Conservation (phyloP, 2,888 invertebrate species). For the Oscheius sp. region DNA sequence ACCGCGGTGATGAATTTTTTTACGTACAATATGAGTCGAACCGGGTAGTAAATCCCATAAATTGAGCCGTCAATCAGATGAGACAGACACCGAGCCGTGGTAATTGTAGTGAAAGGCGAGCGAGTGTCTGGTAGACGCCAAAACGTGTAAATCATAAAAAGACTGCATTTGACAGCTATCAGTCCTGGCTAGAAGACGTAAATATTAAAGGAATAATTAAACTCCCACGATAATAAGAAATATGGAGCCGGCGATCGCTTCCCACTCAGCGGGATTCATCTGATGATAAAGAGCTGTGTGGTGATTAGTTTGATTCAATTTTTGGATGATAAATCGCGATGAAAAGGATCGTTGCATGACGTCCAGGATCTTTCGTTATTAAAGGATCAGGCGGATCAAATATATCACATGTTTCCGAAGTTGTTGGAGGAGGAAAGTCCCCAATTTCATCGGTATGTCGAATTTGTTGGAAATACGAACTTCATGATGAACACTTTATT, state of each 20-base stretch:
- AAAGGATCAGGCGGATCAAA: no score
- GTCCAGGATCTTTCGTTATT: no score
- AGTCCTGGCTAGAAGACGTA: slow-evolving; percentile 4
- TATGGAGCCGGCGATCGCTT: neutral
- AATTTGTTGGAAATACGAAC: no score
- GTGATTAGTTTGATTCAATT: no score
- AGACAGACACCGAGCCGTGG: neutral
- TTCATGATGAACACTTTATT: no score
- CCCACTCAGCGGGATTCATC: neutral
- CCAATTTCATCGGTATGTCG: no score
- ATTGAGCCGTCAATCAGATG: neutral
- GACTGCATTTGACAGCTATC: neutral
- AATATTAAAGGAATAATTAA: neutral
- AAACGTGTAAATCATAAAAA: slow-evolving; percentile 18
- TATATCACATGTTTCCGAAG: no score
- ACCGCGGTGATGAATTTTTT: neutral
- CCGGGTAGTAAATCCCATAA: slow-evolving; percentile 5
- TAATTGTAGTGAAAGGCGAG: slow-evolving; percentile 5
- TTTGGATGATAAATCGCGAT: no score
- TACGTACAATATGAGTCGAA: neutral
- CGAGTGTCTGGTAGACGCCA: neutral
- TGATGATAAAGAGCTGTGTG: no score
- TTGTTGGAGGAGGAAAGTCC: no score
- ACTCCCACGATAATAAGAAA: slow-evolving; percentile 1
- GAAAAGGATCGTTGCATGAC: no score